Conservation (phyloP, 2,113 vertebrate genomes). For the Bos indicus region DNA sequence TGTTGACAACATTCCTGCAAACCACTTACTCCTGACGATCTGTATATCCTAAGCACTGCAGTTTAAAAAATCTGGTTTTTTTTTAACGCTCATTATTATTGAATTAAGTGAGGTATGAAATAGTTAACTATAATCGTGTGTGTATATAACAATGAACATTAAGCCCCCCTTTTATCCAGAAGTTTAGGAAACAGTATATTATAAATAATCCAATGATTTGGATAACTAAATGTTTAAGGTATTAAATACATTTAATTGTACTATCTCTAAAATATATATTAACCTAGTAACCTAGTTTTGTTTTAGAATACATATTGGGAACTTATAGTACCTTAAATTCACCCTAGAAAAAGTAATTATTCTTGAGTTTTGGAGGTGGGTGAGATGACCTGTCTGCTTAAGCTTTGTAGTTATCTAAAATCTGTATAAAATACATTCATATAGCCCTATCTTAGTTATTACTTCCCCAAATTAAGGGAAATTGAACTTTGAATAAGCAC, state of each 20-base stretch:
- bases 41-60: background rate
- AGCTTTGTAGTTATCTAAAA: background rate
- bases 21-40: background rate
- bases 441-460: background rate
- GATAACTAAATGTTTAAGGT: background rate
- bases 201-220: background rate
- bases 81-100: conserved; percentile 18
- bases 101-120: conserved; percentile 49
- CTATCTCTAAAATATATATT: background rate
- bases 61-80: background rate
- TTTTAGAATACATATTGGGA: background rate
- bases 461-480: background rate
- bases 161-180: background rate
- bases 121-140: background rate
- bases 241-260: background rate
- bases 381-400: background rate
- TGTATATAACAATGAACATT: conserved; percentile 10
- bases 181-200: background rate
- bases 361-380: background rate
- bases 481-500: background rate
- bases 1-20: background rate
- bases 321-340: background rate
- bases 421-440: background rate
- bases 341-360: background rate
- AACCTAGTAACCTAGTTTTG: background rate